phyloP scores from a whole-genome alignment of 2,113 vertebrate species.

The Hylia prasina region DNA sequence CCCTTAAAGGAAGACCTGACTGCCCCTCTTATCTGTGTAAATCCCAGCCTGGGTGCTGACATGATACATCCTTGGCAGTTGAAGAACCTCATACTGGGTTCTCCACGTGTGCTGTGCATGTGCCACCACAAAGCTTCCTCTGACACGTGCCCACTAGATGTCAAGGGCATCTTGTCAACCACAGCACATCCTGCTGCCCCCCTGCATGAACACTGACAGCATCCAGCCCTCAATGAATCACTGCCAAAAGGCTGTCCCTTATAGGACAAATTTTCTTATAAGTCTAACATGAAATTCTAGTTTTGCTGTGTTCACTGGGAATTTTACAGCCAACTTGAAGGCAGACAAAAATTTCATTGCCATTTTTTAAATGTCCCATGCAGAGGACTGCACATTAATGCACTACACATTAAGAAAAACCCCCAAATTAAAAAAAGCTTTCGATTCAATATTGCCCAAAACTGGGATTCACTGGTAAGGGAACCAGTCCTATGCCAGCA shows the following conservation, averaged over 20 bases:
- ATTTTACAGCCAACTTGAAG: neutral
- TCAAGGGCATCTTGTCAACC: neutral
- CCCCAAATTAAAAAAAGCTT: neutral
- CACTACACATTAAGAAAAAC: neutral
- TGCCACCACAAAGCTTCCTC: neutral
- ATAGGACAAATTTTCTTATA: neutral
- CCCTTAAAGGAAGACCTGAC: neutral
- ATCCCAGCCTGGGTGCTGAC: neutral
- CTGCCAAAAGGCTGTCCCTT: neutral
- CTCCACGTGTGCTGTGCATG: neutral
- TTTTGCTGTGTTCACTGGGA: neutral
- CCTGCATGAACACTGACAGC: neutral
- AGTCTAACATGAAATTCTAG: neutral
- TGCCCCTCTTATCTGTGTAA: neutral
- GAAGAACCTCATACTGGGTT: neutral
- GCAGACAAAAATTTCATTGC: neutral
- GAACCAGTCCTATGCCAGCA: neutral
- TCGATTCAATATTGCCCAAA: neutral
- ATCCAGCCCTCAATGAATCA: neutral
- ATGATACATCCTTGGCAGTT: neutral
- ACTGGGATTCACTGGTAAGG: neutral
- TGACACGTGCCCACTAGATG: neutral
- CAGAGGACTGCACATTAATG: neutral
- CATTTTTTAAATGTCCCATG: neutral
- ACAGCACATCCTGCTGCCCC: neutral